phyloP scores from a whole-genome alignment of 1,140 invertebrate genomes.

The Tetramorium simillimum region DNA sequence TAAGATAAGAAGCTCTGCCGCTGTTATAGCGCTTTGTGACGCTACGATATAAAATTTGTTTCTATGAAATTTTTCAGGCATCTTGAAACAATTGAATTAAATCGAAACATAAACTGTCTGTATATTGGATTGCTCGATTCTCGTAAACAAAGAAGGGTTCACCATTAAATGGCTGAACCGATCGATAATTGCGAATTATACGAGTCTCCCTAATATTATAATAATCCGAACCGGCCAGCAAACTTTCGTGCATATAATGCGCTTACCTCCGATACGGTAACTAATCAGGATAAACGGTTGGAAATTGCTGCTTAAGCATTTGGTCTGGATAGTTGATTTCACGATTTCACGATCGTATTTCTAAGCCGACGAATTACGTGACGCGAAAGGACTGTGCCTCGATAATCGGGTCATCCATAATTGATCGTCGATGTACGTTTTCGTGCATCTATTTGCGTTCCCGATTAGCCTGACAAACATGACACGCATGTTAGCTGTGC shows the following conservation, averaged over 20 bases:
- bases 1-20: background rate
- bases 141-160: no score
- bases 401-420: slow-evolving; percentile 28
- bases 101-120: background rate
- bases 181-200: background rate
- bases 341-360: background rate
- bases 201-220: slow-evolving; percentile 2
- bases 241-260: slow-evolving; percentile 1
- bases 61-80: background rate
- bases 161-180: background rate
- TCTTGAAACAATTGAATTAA: background rate
- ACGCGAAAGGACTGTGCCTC: background rate
- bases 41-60: background rate
- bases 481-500: background rate
- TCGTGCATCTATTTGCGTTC: slow-evolving; percentile 31
- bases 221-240: background rate
- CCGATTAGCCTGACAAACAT: background rate
- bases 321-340: background rate
- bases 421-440: slow-evolving; percentile 12
- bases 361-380: background rate
- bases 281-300: background rate
- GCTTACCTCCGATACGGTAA: background rate
- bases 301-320: background rate
- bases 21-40: background rate
- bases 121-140: background rate